phyloP scores from a whole-genome alignment of 1,140 invertebrate genomes.

The Conus betulinus region DNA sequence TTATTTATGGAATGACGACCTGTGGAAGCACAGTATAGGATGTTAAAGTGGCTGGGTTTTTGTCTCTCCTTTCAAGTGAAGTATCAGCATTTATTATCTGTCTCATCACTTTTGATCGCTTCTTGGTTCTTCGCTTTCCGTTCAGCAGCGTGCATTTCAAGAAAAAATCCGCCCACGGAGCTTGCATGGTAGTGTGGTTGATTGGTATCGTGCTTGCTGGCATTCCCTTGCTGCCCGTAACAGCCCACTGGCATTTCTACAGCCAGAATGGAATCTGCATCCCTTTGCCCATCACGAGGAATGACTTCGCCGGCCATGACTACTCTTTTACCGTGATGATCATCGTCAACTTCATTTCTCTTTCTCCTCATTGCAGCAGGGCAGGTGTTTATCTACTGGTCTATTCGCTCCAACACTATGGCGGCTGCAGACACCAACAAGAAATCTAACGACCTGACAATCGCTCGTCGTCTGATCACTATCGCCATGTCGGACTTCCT shows the following conservation, averaged over 20 bases:
- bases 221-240: slow-evolving; percentile 34
- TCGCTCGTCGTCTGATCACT: slow-evolving; percentile 15
- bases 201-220: slow-evolving; percentile 3
- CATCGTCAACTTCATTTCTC: slow-evolving; percentile 49
- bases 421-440: neutral
- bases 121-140: slow-evolving; percentile 48
- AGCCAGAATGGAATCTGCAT: slow-evolving; percentile 35
- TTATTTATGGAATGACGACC: slow-evolving; percentile 54
- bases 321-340: slow-evolving; percentile 52
- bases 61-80: slow-evolving; percentile 59
- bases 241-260: slow-evolving; percentile 30
- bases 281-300: slow-evolving; percentile 48
- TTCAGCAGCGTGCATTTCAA: slow-evolving; percentile 30
- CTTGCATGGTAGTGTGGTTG: slow-evolving; percentile 23
- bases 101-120: slow-evolving; percentile 55
- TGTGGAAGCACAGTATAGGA: slow-evolving; percentile 51
- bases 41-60: slow-evolving; percentile 60
- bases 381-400: slow-evolving; percentile 51
- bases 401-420: slow-evolving; percentile 30
- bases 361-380: slow-evolving; percentile 52
- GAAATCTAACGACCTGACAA: neutral
- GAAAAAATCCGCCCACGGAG: neutral
- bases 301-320: slow-evolving; percentile 47
- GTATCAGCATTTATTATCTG: slow-evolving; percentile 60
- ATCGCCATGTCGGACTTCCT: slow-evolving; percentile 14